phyloP scores from a whole-genome alignment of 2,888 invertebrate genomes.

The Phanerotoma sp. region DNA sequence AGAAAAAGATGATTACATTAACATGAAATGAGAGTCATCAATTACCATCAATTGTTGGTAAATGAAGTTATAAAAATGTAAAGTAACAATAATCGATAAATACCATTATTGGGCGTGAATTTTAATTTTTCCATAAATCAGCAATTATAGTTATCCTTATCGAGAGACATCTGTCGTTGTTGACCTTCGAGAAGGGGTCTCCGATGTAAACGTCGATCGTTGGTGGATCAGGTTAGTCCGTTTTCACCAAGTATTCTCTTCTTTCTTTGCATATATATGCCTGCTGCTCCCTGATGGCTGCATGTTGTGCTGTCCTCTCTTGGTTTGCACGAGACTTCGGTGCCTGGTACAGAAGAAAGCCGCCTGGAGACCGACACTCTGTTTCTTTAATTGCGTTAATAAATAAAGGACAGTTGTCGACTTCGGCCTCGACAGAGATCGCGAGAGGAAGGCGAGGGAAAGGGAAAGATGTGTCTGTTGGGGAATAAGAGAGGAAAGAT shows the following conservation, averaged over 20 bases:
- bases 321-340: constrained; percentile 23
- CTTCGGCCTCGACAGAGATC: constrained; percentile 31
- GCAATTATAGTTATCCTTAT: constrained; percentile 22
- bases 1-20: not conserved
- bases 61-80: not conserved
- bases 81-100: not conserved
- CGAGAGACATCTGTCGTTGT: constrained; percentile 32
- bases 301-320: constrained; percentile 17
- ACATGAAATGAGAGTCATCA: not conserved
- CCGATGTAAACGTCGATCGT: constrained; percentile 36
- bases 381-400: constrained; percentile 58
- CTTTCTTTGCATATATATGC: not conserved
- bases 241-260: constrained; percentile 9
- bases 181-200: constrained; percentile 33
- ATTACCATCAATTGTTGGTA: not conserved
- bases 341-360: constrained; percentile 46
- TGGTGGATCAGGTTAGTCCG: constrained; percentile 28
- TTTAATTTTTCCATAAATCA: not conserved
- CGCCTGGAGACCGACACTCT: constrained; percentile 52
- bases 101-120: not conserved
- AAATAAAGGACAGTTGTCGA: constrained; percentile 53
- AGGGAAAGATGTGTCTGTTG: not conserved
- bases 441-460: constrained; percentile 29
- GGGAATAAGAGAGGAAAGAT: constrained; percentile 26
- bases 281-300: constrained; percentile 2